Percentiles rank a stretch among this genome's conserved stretches.
Conservation (phyloP, 2,797 vertebrate species). For the Sebastolobus altivelis region DNA sequence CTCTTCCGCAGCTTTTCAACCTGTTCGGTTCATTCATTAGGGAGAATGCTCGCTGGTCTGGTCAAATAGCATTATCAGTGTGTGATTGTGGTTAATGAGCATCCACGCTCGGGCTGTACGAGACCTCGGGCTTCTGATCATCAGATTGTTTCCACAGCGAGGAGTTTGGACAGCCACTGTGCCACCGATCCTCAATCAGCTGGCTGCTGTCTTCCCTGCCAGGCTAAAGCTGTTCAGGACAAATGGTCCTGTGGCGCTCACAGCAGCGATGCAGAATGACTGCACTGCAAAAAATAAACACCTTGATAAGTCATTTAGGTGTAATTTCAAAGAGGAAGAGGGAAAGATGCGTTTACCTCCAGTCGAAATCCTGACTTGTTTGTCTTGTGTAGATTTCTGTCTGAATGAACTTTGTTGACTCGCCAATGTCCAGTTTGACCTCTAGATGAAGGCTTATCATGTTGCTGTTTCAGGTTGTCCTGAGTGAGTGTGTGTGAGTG, state of each 20-base stretch:
- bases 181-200: conserved; percentile 70
- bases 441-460: background rate
- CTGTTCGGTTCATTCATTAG: conserved; percentile 62
- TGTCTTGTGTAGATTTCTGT: background rate
- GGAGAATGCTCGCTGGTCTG: conserved; percentile 31
- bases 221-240: conserved; percentile 82
- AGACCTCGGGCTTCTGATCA: conserved; percentile 56
- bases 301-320: conserved; percentile 28
- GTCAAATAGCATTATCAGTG: conserved; percentile 40
- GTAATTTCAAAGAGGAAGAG: background rate
- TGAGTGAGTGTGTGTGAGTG: background rate
- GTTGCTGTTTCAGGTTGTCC: background rate
- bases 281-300: conserved; percentile 32
- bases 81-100: conserved; percentile 67
- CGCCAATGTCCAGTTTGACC: background rate
- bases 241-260: conserved; percentile 75
- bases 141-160: conserved; percentile 75
- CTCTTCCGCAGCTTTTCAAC: conserved; percentile 57
- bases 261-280: conserved; percentile 50
- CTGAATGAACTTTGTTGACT: background rate
- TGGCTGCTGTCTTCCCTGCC: conserved; percentile 73
- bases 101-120: conserved; percentile 35
- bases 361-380: background rate
- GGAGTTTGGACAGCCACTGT: conserved; percentile 62
- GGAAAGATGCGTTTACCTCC: background rate